phyloP scores from a whole-genome alignment of 1,140 invertebrate genomes.

The Mactra quadrangularis region DNA sequence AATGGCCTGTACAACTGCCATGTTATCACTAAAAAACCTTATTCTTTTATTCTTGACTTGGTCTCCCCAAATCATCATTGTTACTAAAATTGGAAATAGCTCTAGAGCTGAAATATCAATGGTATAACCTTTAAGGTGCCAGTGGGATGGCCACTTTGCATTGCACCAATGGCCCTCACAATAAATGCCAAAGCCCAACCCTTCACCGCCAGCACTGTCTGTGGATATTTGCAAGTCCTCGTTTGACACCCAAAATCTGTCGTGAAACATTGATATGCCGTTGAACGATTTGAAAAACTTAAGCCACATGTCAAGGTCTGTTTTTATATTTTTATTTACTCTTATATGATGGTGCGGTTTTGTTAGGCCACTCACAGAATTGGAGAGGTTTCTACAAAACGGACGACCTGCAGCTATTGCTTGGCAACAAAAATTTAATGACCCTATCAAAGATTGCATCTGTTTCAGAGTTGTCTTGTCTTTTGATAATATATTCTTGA shows the following conservation, averaged over 20 bases:
- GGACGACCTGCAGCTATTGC: constrained; percentile 38
- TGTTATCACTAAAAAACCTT: constrained; percentile 24
- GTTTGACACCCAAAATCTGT: constrained; percentile 34
- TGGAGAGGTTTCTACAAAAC: constrained; percentile 41
- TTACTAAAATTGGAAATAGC: constrained; percentile 13
- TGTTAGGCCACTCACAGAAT: constrained; percentile 26
- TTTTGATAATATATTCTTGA: background rate
- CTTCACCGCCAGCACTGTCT: constrained; percentile 10
- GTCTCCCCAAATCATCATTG: no score
- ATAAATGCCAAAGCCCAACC: constrained; percentile 15
- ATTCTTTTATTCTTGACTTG: constrained; percentile 25
- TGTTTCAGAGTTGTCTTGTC: constrained; percentile 35
- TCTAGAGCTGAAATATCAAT: constrained; percentile 33
- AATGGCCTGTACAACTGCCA: constrained; percentile 5
- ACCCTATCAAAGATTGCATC: constrained; percentile 58
- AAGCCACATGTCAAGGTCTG: constrained; percentile 55
- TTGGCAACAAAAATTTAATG: constrained; percentile 54
- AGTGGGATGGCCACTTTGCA: background rate
- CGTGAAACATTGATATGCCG: constrained; percentile 37
- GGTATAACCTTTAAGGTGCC: constrained; percentile 7
- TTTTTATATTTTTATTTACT: constrained; percentile 34
- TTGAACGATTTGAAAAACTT: constrained; percentile 58
- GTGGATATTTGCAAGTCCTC: constrained; percentile 22
- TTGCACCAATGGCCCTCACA: constrained; percentile 15
- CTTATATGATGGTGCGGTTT: constrained; percentile 49